These are phyloP conservation scores for Strigamia transsilvanica DNA, from an alignment of 2,888 invertebrate genomes.

Conservation along the genomic window DNA sequence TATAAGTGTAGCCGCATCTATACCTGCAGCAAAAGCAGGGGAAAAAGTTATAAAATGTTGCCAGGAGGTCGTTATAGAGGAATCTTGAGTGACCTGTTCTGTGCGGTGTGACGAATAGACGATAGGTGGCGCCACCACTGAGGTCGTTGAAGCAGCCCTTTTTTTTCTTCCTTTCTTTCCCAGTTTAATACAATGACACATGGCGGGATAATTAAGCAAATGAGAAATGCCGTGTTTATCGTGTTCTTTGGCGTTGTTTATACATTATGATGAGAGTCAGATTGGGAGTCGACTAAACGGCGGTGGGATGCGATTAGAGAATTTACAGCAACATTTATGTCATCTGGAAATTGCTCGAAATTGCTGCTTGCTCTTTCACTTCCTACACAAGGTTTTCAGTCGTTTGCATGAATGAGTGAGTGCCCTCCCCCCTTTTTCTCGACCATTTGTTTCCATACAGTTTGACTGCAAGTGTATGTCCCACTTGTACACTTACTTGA, in stretches of 20 bases:
- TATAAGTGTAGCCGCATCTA: constrained; percentile 15
- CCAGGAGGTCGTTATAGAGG: not conserved
- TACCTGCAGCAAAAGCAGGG: not conserved
- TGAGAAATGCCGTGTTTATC: constrained; percentile 48
- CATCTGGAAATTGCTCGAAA: constrained; percentile 48
- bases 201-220: constrained; percentile 50
- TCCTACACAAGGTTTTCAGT: not conserved
- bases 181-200: constrained; percentile 43
- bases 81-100: constrained; percentile 39
- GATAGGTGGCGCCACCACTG: constrained; percentile 51
- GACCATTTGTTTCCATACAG: constrained; percentile 38
- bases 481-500: constrained; percentile 35
- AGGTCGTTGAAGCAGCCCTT: not conserved
- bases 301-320: constrained; percentile 49
- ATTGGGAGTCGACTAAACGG: constrained; percentile 49
- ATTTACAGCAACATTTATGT: constrained; percentile 49
- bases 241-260: constrained; percentile 46
- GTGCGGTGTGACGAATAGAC: not conserved
- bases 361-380: constrained; percentile 37
- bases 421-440: constrained; percentile 22
- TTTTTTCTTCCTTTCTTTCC: not conserved
- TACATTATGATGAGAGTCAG: constrained; percentile 47
- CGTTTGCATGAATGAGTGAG: constrained; percentile 4
- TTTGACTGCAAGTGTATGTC: constrained; percentile 22
- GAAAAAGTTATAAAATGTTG: constrained; percentile 24